These are phyloP conservation scores for Endomychus coccineus DNA, from an alignment of 2,888 invertebrate genomes.

Conservation along the genomic window DNA sequence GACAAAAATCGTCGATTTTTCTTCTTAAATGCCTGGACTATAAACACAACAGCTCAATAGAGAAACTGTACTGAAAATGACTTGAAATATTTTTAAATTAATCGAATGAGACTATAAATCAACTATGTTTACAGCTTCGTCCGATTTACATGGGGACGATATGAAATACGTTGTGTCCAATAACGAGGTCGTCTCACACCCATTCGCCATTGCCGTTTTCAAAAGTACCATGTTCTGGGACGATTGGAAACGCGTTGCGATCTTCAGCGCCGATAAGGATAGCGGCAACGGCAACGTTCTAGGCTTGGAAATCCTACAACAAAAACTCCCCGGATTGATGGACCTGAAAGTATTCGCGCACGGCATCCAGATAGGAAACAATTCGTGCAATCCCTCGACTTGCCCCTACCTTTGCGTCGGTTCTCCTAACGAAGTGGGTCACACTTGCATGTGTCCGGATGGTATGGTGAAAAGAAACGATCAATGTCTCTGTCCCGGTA, in stretches of 20 bases:
- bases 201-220: constrained; percentile 78
- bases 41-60: too few species aligned
- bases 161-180: constrained; percentile 56
- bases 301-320: constrained; percentile 37
- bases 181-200: constrained; percentile 65
- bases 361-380: constrained; percentile 65
- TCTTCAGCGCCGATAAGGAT: constrained; percentile 74
- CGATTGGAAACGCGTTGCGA: constrained; percentile 75
- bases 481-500: constrained; percentile 72
- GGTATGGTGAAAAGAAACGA: constrained; percentile 52
- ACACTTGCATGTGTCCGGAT: constrained; percentile 75
- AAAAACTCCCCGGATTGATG: constrained; percentile 66
- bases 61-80: constrained; percentile 59
- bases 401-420: constrained; percentile 77
- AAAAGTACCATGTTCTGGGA: constrained; percentile 87
- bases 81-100: neutral
- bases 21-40: too few species aligned
- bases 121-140: too few species aligned
- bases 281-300: constrained; percentile 42
- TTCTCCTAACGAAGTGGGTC: constrained; percentile 54
- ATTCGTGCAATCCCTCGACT: constrained; percentile 54
- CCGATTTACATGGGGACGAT: constrained; percentile 34
- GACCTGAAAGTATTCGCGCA: constrained; percentile 77
- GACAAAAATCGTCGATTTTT: too few species aligned
- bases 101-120: too few species aligned